phyloP scores from a whole-genome alignment of 2,113 vertebrate species.

The Gambusia holbrooki region DNA sequence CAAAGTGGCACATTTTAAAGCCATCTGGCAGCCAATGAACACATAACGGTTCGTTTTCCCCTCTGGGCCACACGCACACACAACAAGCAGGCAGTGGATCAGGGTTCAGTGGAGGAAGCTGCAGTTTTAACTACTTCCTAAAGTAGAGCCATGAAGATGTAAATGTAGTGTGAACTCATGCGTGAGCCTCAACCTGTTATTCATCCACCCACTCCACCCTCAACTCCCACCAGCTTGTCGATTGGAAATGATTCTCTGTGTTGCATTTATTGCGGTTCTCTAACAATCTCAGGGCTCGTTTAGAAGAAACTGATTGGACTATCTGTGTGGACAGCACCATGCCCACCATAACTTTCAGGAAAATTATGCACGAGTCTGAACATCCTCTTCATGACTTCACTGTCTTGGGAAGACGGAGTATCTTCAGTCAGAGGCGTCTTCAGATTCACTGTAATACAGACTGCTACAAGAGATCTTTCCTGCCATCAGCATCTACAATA shows the following conservation, averaged over 20 bases:
- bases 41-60: conserved; percentile 17
- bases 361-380: too few species aligned
- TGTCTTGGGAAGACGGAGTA: too few species aligned
- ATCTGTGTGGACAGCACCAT: too few species aligned
- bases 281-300: too few species aligned
- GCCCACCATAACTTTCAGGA: too few species aligned
- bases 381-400: too few species aligned
- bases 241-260: not conserved
- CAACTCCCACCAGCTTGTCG: not conserved
- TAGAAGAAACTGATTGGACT: too few species aligned
- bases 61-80: conserved; percentile 11
- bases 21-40: conserved; percentile 31
- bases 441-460: too few species aligned
- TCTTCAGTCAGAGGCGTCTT: too few species aligned
- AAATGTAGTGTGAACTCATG: conserved; percentile 16
- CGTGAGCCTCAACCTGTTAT: not conserved
- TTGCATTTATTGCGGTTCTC: not conserved
- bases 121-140: conserved; percentile 27
- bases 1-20: conserved; percentile 30
- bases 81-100: conserved; percentile 17
- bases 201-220: not conserved
- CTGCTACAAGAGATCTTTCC: too few species aligned
- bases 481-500: too few species aligned
- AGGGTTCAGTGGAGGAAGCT: conserved; percentile 26
- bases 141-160: conserved; percentile 27